Percentiles rank a stretch among this genome's conserved stretches.
Evolutionary conservation across 2,113 vertebrate species (phyloP).

Genomic region (Anser cygnoides): DNA sequence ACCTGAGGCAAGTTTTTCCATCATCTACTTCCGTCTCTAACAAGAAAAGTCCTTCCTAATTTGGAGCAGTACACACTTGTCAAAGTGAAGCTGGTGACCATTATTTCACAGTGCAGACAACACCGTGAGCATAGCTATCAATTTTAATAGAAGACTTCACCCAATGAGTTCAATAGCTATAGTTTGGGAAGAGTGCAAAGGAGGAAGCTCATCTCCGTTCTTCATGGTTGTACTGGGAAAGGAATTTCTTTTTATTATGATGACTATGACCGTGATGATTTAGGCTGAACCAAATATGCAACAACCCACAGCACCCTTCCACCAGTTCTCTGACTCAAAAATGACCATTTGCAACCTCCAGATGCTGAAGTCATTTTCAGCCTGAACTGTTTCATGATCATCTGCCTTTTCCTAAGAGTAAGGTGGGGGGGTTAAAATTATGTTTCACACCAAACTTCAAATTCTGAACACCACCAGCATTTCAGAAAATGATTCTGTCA

Average conservation of each 20-base stretch:
- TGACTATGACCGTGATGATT: neutral
- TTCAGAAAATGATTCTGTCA: neutral
- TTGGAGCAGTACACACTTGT: too few species aligned
- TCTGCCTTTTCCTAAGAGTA: neutral
- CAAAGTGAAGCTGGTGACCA: neutral
- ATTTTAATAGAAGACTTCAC: neutral
- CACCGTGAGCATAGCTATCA: neutral
- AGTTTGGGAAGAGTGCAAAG: neutral
- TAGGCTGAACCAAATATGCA: neutral
- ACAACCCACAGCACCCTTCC: neutral
- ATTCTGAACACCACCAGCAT: neutral
- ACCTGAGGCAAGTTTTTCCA: neutral
- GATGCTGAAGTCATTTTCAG: neutral
- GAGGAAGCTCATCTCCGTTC: neutral
- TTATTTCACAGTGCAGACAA: neutral
- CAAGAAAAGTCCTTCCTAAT: neutral
- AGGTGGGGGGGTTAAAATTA: neutral
- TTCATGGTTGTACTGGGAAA: neutral
- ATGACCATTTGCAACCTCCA: neutral
- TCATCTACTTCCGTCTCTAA: neutral
- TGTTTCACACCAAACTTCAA: neutral
- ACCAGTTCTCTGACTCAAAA: neutral
- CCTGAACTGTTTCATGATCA: neutral
- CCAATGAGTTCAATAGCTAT: neutral
- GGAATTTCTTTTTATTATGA: neutral